Evolutionary conservation across 2,113 vertebrate species (phyloP).

Genomic region (Psephotus haematonotus): DNA sequence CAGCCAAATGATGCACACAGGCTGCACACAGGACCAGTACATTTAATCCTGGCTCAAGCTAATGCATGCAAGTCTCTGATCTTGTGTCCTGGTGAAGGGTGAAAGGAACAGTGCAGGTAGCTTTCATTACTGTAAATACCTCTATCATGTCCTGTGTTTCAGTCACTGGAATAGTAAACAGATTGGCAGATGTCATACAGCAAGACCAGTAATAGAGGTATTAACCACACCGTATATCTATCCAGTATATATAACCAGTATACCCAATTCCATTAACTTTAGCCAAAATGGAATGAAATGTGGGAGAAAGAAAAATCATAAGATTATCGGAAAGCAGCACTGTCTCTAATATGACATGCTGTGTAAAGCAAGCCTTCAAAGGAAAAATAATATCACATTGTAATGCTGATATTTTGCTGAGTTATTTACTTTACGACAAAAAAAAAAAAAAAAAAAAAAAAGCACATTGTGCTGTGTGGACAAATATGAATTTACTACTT

Average conservation of each 20-base stretch:
- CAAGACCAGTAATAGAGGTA: not conserved
- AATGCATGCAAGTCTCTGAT: not conserved
- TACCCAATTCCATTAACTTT: not conserved
- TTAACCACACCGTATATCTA: not conserved
- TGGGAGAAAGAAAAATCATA: not conserved
- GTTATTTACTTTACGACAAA: conserved; percentile 51
- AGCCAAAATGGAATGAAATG: conserved; percentile 2
- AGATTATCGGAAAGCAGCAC: conserved; percentile 17
- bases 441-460: conserved; percentile 6
- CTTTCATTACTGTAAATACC: not conserved
- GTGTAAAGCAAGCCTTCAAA: conserved; percentile 61
- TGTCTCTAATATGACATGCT: conserved; percentile 5
- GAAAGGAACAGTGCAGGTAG: not conserved
- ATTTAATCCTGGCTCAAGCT: not conserved
- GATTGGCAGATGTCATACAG: not conserved
- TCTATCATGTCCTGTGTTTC: not conserved
- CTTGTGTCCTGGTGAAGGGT: not conserved
- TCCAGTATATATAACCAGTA: not conserved
- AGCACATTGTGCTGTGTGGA: conserved; percentile 20
- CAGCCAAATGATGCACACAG: fast-evolving
- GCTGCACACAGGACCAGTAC: not conserved
- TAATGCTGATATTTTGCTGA: conserved; percentile 60
- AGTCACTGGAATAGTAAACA: not conserved
- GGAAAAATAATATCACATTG: conserved; percentile 35
- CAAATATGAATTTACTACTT: not conserved